Conservation (phyloP, 2,797 vertebrate genomes). For the Gallinago solitaria region DNA sequence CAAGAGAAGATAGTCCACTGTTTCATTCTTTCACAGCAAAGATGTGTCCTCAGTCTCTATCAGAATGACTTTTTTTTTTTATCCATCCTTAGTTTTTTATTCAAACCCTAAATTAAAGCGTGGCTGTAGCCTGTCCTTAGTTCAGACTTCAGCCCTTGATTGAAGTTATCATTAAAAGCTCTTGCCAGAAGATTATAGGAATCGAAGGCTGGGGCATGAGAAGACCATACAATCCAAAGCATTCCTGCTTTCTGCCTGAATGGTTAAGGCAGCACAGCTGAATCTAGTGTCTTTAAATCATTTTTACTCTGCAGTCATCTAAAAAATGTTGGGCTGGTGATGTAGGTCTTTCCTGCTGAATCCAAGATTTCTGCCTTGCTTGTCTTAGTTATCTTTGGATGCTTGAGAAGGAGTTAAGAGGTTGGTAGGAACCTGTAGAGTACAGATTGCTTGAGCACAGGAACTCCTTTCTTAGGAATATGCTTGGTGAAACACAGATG, state of each 20-base stretch:
- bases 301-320: background rate
- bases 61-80: background rate
- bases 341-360: background rate
- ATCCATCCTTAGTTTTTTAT: background rate
- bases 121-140: background rate
- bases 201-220: background rate
- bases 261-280: background rate
- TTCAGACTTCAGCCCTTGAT: background rate
- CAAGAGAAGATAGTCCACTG: background rate
- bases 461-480: background rate
- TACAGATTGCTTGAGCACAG: background rate
- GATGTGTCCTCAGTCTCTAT: background rate
- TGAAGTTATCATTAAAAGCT: background rate
- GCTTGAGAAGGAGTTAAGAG: background rate
- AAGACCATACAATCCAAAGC: background rate
- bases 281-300: background rate
- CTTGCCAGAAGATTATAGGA: background rate
- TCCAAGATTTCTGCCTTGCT: background rate
- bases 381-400: background rate
- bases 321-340: background rate
- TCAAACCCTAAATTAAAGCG: background rate
- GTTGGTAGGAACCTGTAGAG: fast-evolving
- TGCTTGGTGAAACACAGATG: background rate
- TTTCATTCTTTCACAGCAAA: background rate
- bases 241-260: background rate